Conservation (phyloP, 2,888 invertebrate genomes). For the Lissocephala sabroskyi region DNA sequence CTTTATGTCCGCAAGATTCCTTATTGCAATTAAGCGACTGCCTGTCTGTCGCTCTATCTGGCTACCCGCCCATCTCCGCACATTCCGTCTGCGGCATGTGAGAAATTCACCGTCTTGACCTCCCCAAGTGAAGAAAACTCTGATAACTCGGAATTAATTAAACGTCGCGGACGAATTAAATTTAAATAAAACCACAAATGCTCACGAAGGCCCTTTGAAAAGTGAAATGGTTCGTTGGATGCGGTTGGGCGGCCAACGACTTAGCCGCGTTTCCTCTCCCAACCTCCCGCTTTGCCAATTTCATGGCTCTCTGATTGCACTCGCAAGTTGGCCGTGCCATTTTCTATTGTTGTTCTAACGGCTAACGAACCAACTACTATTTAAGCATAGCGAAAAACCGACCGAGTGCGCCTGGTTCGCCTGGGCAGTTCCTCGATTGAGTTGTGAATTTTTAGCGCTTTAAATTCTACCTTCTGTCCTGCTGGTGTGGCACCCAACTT, state of each 20-base stretch:
- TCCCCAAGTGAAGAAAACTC: too few species aligned
- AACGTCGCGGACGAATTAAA: slow-evolving; percentile 49
- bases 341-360: slow-evolving; percentile 27
- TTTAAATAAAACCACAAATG: slow-evolving; percentile 33
- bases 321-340: slow-evolving; percentile 24
- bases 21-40: slow-evolving; percentile 50
- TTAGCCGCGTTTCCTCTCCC: neutral
- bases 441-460: neutral
- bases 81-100: slow-evolving; percentile 54
- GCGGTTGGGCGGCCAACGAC: neutral
- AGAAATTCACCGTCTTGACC: slow-evolving; percentile 32
- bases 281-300: slow-evolving; percentile 7
- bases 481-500: too few species aligned
- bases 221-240: too few species aligned
- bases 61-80: neutral
- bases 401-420: too few species aligned
- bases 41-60: slow-evolving; percentile 24
- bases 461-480: neutral
- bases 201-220: neutral
- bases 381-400: too few species aligned
- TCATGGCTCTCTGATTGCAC: slow-evolving; percentile 17
- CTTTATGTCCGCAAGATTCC: neutral
- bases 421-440: too few species aligned
- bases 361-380: neutral
- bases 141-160: slow-evolving; percentile 70